These are phyloP conservation scores for Hirundo rustica DNA, from an alignment of 2,797 vertebrate species.

Conservation along the genomic window DNA sequence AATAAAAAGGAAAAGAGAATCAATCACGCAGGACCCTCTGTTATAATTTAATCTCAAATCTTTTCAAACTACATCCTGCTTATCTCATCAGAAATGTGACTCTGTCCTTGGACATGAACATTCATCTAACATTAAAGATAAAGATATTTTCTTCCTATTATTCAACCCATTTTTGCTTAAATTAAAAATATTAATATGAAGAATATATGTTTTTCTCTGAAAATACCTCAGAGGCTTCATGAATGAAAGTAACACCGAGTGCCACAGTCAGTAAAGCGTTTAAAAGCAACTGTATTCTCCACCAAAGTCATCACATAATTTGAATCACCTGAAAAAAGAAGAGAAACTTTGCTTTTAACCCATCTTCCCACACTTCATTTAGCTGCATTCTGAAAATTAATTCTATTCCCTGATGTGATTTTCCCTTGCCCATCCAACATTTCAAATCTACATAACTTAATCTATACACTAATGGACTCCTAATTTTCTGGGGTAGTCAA, in stretches of 20 bases:
- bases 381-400: not conserved
- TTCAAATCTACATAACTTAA: slow-evolving; percentile 48
- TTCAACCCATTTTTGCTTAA: not conserved
- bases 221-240: not conserved
- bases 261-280: not conserved
- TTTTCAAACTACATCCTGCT: not conserved
- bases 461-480: slow-evolving; percentile 31
- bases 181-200: not conserved
- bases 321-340: not conserved
- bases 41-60: not conserved
- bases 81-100: not conserved
- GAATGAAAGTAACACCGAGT: not conserved
- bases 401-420: not conserved
- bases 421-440: not conserved
- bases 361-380: not conserved
- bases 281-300: not conserved
- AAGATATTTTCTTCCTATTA: not conserved
- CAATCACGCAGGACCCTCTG: not conserved
- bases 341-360: slow-evolving; percentile 27
- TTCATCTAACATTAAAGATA: not conserved
- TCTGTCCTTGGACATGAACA: not conserved
- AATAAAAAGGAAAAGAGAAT: not conserved
- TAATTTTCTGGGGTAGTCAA: slow-evolving; percentile 62
- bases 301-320: not conserved
- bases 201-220: not conserved